Conservation (phyloP, 2,888 invertebrate genomes). For the Belgica antarctica region DNA sequence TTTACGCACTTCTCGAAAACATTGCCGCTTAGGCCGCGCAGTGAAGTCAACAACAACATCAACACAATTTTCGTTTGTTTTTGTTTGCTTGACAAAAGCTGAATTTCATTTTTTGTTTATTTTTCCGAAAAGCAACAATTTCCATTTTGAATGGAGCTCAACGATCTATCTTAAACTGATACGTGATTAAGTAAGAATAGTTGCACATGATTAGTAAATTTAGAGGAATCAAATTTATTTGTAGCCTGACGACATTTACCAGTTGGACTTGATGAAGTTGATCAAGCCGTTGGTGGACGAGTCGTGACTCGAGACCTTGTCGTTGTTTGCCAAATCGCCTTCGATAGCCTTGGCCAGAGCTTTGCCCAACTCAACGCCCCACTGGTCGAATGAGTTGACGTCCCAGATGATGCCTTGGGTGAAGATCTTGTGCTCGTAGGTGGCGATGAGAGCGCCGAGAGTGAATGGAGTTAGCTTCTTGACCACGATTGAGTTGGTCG, state of each 20-base stretch:
- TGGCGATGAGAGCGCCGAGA: conserved; percentile 84
- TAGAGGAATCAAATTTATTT: conserved; percentile 14
- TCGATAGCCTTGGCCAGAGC: conserved; percentile 98
- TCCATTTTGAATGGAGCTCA: not conserved
- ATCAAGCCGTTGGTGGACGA: conserved; percentile 96
- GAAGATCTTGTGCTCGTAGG: conserved; percentile 99
- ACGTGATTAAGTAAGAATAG: not conserved
- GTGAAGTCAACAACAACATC: not conserved
- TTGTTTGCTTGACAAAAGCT: not conserved
- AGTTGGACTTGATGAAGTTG: conserved; percentile 80
- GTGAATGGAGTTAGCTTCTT: conserved; percentile 89
- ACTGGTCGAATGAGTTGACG: conserved; percentile 99
- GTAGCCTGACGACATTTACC: conserved; percentile 48
- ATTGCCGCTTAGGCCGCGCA: not conserved
- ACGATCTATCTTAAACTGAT: not conserved
- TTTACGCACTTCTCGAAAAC: too few species aligned
- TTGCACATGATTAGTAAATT: conserved; percentile 19
- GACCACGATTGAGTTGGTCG: conserved; percentile 94
- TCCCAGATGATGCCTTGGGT: conserved; percentile 98
- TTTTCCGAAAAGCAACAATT: conserved; percentile 1
- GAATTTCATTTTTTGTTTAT: conserved; percentile 5
- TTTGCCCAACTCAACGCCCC: conserved; percentile 99
- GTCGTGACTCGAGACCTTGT: conserved; percentile 77
- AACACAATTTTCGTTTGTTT: not conserved
- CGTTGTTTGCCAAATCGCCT: conserved; percentile 75